Evolutionary conservation across 1,140 invertebrate genomes (phyloP).

Genomic region (Episyrphus balteatus): DNA sequence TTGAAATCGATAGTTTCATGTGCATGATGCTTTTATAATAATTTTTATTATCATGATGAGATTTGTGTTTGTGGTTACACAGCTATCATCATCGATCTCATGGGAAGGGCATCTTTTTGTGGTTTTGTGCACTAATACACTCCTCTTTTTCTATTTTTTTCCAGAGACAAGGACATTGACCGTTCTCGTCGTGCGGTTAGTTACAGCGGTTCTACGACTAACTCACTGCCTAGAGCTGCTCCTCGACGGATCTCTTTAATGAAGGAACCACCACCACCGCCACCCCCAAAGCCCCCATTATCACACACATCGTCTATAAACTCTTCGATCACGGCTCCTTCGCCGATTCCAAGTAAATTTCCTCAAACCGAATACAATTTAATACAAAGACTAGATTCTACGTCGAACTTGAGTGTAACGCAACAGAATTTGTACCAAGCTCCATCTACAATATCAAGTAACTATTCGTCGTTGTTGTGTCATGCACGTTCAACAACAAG

Average conservation of each 20-base stretch:
- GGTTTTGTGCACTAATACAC: no score
- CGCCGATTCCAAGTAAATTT: constrained; percentile 26
- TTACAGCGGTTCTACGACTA: constrained; percentile 17
- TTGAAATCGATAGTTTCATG: no score
- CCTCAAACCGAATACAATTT: constrained; percentile 34
- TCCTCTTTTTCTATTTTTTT: constrained; percentile 7
- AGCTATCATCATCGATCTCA: no score
- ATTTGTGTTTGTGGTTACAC: no score
- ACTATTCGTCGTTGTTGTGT: constrained; percentile 30
- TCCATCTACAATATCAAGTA: constrained; percentile 18
- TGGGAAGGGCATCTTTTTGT: no score
- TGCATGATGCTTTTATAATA: no score
- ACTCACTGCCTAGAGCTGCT: constrained; percentile 26
- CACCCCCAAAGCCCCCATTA: constrained; percentile 28
- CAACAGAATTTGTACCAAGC: constrained; percentile 22
- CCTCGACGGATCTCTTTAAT: constrained; percentile 29
- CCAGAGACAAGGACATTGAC: constrained; percentile 34
- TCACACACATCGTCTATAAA: constrained; percentile 19
- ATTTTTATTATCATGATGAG: no score
- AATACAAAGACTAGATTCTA: constrained; percentile 32
- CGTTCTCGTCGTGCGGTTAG: constrained; percentile 30
- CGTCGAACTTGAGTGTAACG: constrained; percentile 24
- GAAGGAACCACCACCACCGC: constrained; percentile 34
- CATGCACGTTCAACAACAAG: constrained; percentile 28
- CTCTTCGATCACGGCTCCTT: constrained; percentile 12